Conservation (phyloP, 2,888 invertebrate species). For the Ganaspis brasiliensis region DNA sequence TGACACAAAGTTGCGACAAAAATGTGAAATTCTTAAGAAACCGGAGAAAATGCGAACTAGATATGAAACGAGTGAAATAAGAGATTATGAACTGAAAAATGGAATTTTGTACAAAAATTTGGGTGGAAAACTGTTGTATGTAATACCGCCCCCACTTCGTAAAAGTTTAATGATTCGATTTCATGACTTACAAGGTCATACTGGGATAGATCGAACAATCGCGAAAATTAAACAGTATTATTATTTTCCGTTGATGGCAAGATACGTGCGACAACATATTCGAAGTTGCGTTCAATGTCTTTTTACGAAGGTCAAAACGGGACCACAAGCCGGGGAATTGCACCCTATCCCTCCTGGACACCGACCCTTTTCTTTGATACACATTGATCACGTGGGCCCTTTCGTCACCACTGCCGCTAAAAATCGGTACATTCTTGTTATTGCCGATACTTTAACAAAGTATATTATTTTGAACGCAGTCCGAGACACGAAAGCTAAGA, state of each 20-base stretch:
- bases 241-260: slow-evolving; percentile 8
- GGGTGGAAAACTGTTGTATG: too few relatives aligned
- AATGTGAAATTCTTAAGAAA: too few relatives aligned
- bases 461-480: slow-evolving; percentile 54
- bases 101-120: too few relatives aligned
- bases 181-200: too few relatives aligned
- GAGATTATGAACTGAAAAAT: too few relatives aligned
- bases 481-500: slow-evolving; percentile 38
- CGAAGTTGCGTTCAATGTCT: neutral
- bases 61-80: too few relatives aligned
- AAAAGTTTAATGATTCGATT: slow-evolving; percentile 44
- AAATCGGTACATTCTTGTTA: slow-evolving; percentile 55
- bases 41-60: too few relatives aligned
- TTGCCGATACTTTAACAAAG: slow-evolving; percentile 58
- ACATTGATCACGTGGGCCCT: slow-evolving; percentile 58
- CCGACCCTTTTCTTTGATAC: slow-evolving; percentile 55
- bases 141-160: slow-evolving; percentile 42
- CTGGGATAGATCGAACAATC: slow-evolving; percentile 52
- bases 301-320: neutral
- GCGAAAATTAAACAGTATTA: too few relatives aligned
- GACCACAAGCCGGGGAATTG: neutral
- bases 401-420: slow-evolving; percentile 41
- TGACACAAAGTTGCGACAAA: too few relatives aligned
- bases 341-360: too few relatives aligned
- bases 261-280: slow-evolving; percentile 2